A percentile compares a stretch with the other conserved stretches of the same genome.
Evolutionary conservation across 1,140 invertebrate genomes (phyloP).

Genomic region (Venustaconcha ellipsiformis): DNA sequence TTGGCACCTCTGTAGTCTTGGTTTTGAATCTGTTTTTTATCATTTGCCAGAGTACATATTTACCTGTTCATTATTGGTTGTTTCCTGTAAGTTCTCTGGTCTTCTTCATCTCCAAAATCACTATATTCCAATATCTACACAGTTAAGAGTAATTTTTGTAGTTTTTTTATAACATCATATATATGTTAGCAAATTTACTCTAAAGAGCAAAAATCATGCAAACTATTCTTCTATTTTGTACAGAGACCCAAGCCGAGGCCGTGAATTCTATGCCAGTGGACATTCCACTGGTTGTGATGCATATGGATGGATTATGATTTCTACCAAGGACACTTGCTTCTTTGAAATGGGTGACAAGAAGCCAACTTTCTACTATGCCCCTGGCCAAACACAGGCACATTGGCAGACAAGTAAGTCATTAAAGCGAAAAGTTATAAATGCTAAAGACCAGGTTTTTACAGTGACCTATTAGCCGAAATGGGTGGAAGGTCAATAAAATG

Average conservation of each 20-base stretch:
- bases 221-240: neutral
- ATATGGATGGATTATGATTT: conserved; percentile 54
- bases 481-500: neutral
- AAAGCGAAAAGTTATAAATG: neutral
- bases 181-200: neutral
- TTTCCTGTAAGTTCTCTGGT: too few relatives aligned
- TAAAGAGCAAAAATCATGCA: neutral
- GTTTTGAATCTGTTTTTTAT: neutral
- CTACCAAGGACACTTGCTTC: conserved; percentile 48
- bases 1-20: too few relatives aligned
- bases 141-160: too few relatives aligned
- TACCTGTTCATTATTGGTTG: too few relatives aligned
- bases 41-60: too few relatives aligned
- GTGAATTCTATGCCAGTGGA: conserved; percentile 51
- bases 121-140: too few relatives aligned
- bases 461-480: neutral
- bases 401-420: conserved; percentile 40
- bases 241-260: conserved; percentile 46
- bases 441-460: neutral
- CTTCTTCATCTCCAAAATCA: too few relatives aligned
- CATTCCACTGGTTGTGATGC: conserved; percentile 38
- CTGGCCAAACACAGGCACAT: conserved; percentile 34
- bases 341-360: conserved; percentile 43
- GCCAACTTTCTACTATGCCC: conserved; percentile 52
- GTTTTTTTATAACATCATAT: neutral